Evolutionary conservation across 2,888 invertebrate species (phyloP), one percentile per base, ranked within the genome.

Genomic region (Papilio demoleus): DNA sequence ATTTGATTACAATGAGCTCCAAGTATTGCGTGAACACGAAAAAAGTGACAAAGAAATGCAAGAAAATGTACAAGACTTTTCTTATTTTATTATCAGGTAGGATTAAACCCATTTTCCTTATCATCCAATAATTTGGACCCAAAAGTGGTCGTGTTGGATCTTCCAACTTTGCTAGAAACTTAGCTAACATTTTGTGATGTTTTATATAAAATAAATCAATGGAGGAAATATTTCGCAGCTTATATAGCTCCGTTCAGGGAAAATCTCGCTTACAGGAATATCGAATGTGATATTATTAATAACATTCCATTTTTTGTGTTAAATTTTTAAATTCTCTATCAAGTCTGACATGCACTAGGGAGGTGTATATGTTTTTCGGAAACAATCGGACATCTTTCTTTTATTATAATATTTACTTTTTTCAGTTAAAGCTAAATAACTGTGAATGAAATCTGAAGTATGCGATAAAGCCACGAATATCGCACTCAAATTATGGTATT

Each of bases 91-190:
- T 83, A 68, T 83, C 70, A 6, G 88, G 87, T 70, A 90, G 74
- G 24, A 91, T 70, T 38, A 90, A 70, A 1, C 88, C 88, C 17
- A 78, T 74, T 71, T 71, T 80, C 58, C 77, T 80, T 36, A 89
- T 68, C 14, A 87, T 79, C 88, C 88, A 88, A 72, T 81, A 82
- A 65, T 85, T 90, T n/a, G 88, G 90, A 62, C 82, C 90, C 19
- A 90, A 73, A 1, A 88, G 74, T 19, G 85, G 87, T 64, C 76
- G 77, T 0, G 80, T 68, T 4, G 84, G 81, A 65, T 88, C 81
- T 74, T 90, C 85, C 17, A 88, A 73, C 24, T 71, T 79, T 63
- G 76, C 17, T 0, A 85, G 70, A 71, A 87, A 77, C 40, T 74
- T 70, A 62, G 76, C 75, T 64, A 86, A 77, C 84, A 84, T 83